A percentile compares a stretch with the other conserved stretches of the same genome.
Conservation (phyloP, 2,113 vertebrate genomes). For the Periophthalmus modestus region DNA sequence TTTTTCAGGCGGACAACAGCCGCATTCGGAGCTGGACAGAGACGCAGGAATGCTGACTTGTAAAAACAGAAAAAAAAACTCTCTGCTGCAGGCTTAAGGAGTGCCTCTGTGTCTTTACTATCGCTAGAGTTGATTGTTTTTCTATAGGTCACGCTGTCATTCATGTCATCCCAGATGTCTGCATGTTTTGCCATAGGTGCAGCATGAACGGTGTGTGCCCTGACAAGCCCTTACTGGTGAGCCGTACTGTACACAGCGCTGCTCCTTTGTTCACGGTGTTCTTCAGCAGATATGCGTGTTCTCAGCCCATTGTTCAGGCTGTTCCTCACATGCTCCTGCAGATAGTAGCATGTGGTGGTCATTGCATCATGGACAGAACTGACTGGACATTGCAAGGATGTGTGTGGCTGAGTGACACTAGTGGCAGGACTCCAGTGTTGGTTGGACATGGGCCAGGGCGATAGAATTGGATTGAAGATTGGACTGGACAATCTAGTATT, state of each 20-base stretch:
- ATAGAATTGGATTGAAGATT: slow-evolving; percentile 65
- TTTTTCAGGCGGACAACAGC: slow-evolving; percentile 30
- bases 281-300: slow-evolving; percentile 14
- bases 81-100: slow-evolving; percentile 50
- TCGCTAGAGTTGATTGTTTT: slow-evolving; percentile 22
- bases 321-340: not conserved
- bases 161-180: slow-evolving; percentile 1
- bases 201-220: slow-evolving; percentile 54
- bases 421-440: slow-evolving; percentile 51
- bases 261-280: slow-evolving; percentile 63
- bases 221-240: slow-evolving; percentile 45
- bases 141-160: slow-evolving; percentile 1
- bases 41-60: slow-evolving; percentile 50
- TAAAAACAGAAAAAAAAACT: slow-evolving; percentile 42
- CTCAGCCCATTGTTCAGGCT: slow-evolving; percentile 9
- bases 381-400: not conserved
- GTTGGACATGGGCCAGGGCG: slow-evolving; percentile 57
- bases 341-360: not conserved
- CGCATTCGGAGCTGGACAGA: slow-evolving; percentile 26
- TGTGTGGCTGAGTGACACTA: slow-evolving; percentile 19
- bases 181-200: slow-evolving; percentile 26
- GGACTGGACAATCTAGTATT: slow-evolving; percentile 62
- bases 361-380: not conserved
- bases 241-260: slow-evolving; percentile 33
- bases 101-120: slow-evolving; percentile 37